phyloP scores from a whole-genome alignment of 2,888 invertebrate genomes.

The Drosophila mulleri region DNA sequence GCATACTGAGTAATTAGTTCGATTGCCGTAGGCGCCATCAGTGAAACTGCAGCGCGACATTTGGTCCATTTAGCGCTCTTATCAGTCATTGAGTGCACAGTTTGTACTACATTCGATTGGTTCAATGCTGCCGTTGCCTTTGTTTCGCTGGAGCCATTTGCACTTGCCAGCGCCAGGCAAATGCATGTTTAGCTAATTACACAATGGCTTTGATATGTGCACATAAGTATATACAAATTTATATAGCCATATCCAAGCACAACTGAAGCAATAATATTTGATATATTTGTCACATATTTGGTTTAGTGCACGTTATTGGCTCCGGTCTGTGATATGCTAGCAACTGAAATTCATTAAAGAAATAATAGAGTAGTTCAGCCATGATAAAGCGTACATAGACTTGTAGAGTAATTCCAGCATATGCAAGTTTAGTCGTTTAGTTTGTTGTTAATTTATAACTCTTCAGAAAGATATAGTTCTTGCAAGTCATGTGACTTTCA shows the following conservation, averaged over 20 bases:
- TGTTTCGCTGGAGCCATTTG: slow-evolving; percentile 16
- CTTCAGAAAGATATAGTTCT: neutral
- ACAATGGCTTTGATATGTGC: slow-evolving; percentile 21
- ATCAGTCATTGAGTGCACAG: slow-evolving; percentile 55
- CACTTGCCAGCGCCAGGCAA: slow-evolving; percentile 21
- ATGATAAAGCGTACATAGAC: no score
- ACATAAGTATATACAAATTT: neutral
- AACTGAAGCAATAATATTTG: slow-evolving; percentile 2
- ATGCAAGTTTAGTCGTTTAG: neutral
- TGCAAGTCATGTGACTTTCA: slow-evolving; percentile 4
- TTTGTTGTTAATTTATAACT: neutral
- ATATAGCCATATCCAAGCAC: slow-evolving; percentile 1
- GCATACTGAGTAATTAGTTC: slow-evolving; percentile 8
- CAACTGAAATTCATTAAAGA: slow-evolving; percentile 25
- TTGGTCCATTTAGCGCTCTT: slow-evolving; percentile 25
- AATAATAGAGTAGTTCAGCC: neutral
- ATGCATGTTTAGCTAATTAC: slow-evolving; percentile 50
- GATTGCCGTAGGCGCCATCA: neutral
- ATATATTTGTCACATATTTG: slow-evolving; percentile 34
- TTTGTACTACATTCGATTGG: slow-evolving; percentile 34
- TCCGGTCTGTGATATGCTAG: neutral
- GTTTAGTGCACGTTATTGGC: slow-evolving; percentile 28
- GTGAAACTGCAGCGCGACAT: neutral
- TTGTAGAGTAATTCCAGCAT: neutral
- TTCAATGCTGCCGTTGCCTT: slow-evolving; percentile 32